phyloP scores from a whole-genome alignment of 2,888 invertebrate species.

The Busseola fusca region DNA sequence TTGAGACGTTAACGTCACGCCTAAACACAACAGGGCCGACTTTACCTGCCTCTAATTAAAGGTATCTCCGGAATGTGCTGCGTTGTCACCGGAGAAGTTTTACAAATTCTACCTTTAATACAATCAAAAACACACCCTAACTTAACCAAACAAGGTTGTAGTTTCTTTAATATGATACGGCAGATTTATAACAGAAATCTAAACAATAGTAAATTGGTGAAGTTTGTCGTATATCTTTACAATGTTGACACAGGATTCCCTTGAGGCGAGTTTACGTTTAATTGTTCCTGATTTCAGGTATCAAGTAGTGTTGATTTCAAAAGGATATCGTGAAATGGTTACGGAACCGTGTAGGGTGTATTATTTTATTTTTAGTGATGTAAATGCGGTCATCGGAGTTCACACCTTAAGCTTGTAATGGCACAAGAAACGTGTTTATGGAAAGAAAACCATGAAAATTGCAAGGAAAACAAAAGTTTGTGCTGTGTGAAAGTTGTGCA shows the following conservation, averaged over 20 bases:
- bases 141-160: conserved; percentile 22
- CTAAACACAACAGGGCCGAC: conserved; percentile 43
- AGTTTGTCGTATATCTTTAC: conserved; percentile 52
- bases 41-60: conserved; percentile 76
- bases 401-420: conserved; percentile 33
- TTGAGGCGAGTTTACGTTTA: conserved; percentile 49
- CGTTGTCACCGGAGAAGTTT: conserved; percentile 67
- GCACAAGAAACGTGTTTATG: too few species aligned
- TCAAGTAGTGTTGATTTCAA: conserved; percentile 41
- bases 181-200: conserved; percentile 54
- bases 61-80: conserved; percentile 77
- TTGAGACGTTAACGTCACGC: conserved; percentile 61
- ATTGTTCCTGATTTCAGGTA: conserved; percentile 41
- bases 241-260: conserved; percentile 50
- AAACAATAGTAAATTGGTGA: conserved; percentile 59
- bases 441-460: too few species aligned
- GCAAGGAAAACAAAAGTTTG: too few species aligned
- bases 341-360: conserved; percentile 42
- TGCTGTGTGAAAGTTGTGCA: too few species aligned
- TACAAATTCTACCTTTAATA: conserved; percentile 46
- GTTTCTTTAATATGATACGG: conserved; percentile 16
- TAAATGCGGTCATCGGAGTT: conserved; percentile 40
- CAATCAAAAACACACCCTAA: conserved; percentile 55
- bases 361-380: conserved; percentile 44
- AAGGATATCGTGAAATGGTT: conserved; percentile 41